Evolutionary conservation across 2,113 vertebrate genomes (phyloP), one percentile per base, ranked within the genome.

Genomic region (Tautogolabrus adspersus): DNA sequence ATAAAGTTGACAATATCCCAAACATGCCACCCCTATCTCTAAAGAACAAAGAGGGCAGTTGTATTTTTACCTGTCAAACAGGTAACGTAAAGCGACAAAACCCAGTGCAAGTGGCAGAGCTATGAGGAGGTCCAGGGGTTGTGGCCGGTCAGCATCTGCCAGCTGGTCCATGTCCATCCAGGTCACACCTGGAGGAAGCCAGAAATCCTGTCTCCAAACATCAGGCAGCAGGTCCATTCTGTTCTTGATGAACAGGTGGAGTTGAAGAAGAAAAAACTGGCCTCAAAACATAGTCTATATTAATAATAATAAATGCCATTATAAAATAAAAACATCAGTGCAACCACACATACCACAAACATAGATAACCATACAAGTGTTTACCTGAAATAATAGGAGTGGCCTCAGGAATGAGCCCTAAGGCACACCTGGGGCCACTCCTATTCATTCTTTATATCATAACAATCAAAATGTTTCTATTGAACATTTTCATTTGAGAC

Each of bases 141-240:
- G 79, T 0, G 96, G 96, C 54, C 95, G 92, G 0, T 52, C 82
- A 23, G 87, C 37, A 26, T 91, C 94, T 10, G 94, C 91, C 0
- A 93, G 85, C 66, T 94, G 92, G 1, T 95, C 93, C 94, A 98
- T 92, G 70, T 96, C 94, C 44, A 88, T 87, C 98, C 98, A 99
- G 0, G 94, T 93, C 70, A 91, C 75, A 47, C 96, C 96, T 0
- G 96, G 94, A 4, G 98, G 97, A 2, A 99, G 91, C 98, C 98
- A 99, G 83, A 94, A 94, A 46, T 94, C 93, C 0, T 96, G 92
- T 61, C 88, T 92, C 97, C 97, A 99, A 0, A 98, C 30, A 37
- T 92, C 88, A 91, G 90, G 93, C 49, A 98, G 80, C 62, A 92
- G 23, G 9, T 94, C 87, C 97, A 99, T 97, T 89, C 93, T 85